phyloP scores from a whole-genome alignment of 2,113 vertebrate genomes.

The Stictonetta naevosa region DNA sequence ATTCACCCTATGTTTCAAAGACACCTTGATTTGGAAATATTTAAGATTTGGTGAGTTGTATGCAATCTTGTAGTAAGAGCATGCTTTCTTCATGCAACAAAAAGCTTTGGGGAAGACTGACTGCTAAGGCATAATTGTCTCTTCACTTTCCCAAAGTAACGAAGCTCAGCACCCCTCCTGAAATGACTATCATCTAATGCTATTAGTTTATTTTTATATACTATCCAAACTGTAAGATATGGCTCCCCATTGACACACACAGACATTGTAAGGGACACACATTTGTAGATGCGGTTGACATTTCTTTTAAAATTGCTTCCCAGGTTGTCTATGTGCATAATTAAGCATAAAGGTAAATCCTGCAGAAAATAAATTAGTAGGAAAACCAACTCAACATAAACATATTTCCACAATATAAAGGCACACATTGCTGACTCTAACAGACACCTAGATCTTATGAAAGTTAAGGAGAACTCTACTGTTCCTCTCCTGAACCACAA shows the following conservation, averaged over 20 bases:
- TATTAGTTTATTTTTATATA: background rate
- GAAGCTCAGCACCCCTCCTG: background rate
- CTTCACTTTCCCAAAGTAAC: background rate
- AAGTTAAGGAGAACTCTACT: background rate
- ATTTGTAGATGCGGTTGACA: background rate
- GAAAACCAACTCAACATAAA: background rate
- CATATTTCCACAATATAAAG: background rate
- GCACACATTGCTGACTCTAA: background rate
- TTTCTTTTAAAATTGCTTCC: background rate
- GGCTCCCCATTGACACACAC: background rate
- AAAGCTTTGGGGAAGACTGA: background rate
- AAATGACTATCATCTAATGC: background rate
- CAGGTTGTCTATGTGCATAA: background rate
- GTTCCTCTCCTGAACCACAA: background rate
- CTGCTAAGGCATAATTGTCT: background rate
- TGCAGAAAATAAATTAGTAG: background rate
- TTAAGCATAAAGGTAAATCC: background rate
- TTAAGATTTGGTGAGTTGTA: background rate
- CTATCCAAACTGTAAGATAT: background rate
- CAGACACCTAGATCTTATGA: background rate
- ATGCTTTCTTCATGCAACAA: background rate
- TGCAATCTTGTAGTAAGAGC: background rate
- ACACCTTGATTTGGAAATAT: background rate
- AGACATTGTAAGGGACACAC: background rate
- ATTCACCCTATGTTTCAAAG: background rate